Conservation (phyloP, 2,888 invertebrate genomes). For the Alentia gelatinosa region DNA sequence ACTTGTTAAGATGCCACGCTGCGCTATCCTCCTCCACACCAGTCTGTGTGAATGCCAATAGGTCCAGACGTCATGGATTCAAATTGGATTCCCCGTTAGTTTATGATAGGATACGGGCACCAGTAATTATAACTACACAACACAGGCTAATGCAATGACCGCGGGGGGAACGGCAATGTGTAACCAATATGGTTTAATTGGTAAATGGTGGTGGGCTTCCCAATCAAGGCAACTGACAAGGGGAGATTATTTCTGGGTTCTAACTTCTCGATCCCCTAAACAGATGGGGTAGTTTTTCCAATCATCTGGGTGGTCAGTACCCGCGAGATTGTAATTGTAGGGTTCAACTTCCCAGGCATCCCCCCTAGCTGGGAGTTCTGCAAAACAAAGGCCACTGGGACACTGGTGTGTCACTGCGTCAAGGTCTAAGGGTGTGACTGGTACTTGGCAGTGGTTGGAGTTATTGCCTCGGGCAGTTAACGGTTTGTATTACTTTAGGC, state of each 20-base stretch:
- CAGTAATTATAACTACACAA: neutral
- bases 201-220: neutral
- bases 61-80: neutral
- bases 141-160: neutral
- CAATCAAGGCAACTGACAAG: neutral
- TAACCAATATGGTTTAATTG: constrained; percentile 3
- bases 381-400: neutral
- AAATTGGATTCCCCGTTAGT: neutral
- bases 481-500: constrained; percentile 1
- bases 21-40: neutral
- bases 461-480: neutral
- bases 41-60: neutral
- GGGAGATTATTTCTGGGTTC: neutral
- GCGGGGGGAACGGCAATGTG: neutral
- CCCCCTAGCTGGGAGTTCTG: neutral
- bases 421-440: neutral
- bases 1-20: neutral
- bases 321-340: neutral
- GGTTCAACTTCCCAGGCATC: neutral
- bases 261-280: neutral
- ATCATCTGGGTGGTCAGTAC: neutral
- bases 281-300: neutral
- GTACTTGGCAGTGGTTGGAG: neutral
- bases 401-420: neutral
- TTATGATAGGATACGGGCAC: constrained; percentile 7